Conservation (phyloP, 2,888 invertebrate genomes). For the Campoletis raptor region DNA sequence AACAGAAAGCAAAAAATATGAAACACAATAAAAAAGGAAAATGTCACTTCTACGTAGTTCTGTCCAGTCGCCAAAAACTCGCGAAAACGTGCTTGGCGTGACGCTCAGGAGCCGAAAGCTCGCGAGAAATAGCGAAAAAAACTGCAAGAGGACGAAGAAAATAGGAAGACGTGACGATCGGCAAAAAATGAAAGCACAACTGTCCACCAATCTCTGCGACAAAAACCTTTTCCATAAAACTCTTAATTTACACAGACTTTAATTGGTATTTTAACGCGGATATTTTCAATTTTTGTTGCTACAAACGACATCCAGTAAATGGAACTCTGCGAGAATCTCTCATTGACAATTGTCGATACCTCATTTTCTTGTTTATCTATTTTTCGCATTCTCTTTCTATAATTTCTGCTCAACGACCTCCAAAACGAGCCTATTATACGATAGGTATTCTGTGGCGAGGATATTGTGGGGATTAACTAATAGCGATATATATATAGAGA, state of each 20-base stretch:
- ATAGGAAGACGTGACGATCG: not conserved
- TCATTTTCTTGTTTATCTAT: not conserved
- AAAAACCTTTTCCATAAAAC: not conserved
- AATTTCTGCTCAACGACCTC: not conserved
- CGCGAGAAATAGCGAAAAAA: conserved; percentile 7
- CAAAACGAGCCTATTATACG: not conserved
- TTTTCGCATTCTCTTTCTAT: not conserved
- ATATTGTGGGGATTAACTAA: not conserved
- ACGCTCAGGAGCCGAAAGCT: not conserved
- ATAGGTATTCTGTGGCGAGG: conserved; percentile 14
- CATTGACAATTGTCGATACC: not conserved
- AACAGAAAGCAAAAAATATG: not conserved
- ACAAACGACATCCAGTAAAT: not conserved
- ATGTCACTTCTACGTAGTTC: conserved; percentile 21
- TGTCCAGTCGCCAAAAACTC: conserved; percentile 43
- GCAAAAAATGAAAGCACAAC: not conserved
- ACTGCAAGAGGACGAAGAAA: not conserved
- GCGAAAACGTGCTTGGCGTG: conserved; percentile 8
- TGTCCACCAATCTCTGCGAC: not conserved
- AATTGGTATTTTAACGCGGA: not conserved
- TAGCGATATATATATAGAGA: not conserved
- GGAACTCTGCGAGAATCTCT: not conserved
- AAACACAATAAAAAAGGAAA: not conserved
- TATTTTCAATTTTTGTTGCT: not conserved
- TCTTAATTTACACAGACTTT: not conserved